These are phyloP conservation scores for Papilio polytes DNA, from an alignment of 1,140 invertebrate species.

Conservation along the genomic window DNA sequence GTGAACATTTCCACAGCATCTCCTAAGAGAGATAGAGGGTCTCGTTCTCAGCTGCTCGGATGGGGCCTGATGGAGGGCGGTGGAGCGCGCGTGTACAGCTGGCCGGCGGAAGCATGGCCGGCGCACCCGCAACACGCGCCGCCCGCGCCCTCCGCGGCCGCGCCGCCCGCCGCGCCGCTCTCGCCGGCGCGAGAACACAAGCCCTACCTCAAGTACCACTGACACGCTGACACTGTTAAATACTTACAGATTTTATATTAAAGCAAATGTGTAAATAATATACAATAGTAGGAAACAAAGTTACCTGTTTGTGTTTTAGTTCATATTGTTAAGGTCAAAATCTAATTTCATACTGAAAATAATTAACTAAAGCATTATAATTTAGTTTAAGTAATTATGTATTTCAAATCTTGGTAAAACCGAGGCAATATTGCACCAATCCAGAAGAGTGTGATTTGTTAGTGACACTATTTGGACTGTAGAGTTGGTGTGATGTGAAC, in stretches of 20 bases:
- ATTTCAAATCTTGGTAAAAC: neutral
- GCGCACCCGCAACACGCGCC: constrained; percentile 47
- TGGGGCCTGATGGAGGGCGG: constrained; percentile 68
- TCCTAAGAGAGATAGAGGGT: constrained; percentile 87
- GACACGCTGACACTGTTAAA: constrained; percentile 67
- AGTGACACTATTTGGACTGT: neutral
- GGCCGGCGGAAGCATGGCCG: constrained; percentile 69
- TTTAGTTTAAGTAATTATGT: constrained; percentile 10
- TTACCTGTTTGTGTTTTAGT: constrained; percentile 54
- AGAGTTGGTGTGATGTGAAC: neutral
- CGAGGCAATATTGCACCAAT: neutral
- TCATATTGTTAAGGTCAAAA: neutral
- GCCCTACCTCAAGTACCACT: constrained; percentile 80
- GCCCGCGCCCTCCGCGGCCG: constrained; percentile 40
- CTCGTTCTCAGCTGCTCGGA: constrained; percentile 61
- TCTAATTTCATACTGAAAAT: neutral
- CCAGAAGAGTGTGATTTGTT: neutral
- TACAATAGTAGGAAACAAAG: constrained; percentile 66
- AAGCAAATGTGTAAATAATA: constrained; percentile 77
- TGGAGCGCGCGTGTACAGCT: constrained; percentile 66
- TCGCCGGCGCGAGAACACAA: constrained; percentile 60
- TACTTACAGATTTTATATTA: constrained; percentile 78
- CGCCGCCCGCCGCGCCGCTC: constrained; percentile 44
- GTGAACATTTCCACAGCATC: constrained; percentile 98
- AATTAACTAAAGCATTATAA: neutral